Conservation (phyloP, 2,797 vertebrate species). For the Columba guinea region DNA sequence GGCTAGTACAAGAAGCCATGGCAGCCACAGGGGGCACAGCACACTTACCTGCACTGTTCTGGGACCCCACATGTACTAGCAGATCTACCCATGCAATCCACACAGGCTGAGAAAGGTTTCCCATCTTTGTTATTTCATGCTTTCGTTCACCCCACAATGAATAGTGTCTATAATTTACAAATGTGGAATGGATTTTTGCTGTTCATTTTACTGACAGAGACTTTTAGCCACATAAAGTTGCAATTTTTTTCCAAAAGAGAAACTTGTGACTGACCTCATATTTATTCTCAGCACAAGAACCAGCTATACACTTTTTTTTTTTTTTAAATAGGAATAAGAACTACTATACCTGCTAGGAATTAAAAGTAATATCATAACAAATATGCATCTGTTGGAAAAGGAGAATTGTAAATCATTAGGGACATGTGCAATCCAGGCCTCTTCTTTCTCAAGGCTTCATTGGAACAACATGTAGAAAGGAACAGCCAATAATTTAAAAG, state of each 20-base stretch:
- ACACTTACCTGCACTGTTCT: background rate
- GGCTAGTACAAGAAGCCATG: background rate
- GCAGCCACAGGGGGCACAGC: background rate
- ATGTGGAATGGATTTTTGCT: background rate
- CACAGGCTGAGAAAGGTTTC: background rate
- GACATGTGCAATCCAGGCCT: slow-evolving; percentile 45
- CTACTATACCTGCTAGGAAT: slow-evolving; percentile 2
- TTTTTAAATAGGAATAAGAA: background rate
- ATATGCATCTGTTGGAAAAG: slow-evolving; percentile 1
- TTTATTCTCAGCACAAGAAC: background rate
- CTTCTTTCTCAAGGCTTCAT: slow-evolving; percentile 19
- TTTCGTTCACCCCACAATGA: background rate
- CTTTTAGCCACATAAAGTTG: background rate
- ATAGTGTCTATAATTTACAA: background rate
- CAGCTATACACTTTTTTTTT: background rate
- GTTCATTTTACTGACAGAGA: background rate
- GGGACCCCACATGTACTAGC: fast-evolving
- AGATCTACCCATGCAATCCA: background rate
- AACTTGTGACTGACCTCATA: background rate
- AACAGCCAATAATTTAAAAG: slow-evolving; percentile 38
- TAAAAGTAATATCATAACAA: slow-evolving; percentile 10
- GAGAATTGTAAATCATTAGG: background rate
- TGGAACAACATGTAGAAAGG: slow-evolving; percentile 55
- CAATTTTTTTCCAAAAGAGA: background rate
- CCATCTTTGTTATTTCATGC: background rate